phyloP scores from a whole-genome alignment of 2,888 invertebrate species.

The Nemoura dubitans region DNA sequence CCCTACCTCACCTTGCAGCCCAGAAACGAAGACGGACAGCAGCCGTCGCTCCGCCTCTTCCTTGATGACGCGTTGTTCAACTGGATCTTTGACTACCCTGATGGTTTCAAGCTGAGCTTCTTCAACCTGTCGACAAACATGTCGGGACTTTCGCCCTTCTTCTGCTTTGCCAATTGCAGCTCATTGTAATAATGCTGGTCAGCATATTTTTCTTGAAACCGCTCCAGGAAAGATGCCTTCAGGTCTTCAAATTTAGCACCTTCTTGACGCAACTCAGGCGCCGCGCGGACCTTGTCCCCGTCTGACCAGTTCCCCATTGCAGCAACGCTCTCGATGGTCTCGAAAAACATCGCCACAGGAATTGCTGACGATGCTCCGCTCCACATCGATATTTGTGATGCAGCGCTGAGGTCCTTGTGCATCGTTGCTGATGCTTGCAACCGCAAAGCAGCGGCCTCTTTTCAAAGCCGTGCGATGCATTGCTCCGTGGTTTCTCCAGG shows the following conservation, averaged over 20 bases:
- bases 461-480: too few species aligned
- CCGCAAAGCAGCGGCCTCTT: too few species aligned
- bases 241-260: neutral
- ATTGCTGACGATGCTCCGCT: neutral
- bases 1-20: too few species aligned
- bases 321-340: too few species aligned
- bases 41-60: too few species aligned
- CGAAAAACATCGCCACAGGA: neutral
- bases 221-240: neutral
- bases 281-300: neutral
- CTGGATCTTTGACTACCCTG: neutral
- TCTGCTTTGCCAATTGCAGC: too few species aligned
- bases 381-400: neutral
- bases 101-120: neutral
- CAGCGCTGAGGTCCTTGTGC: neutral
- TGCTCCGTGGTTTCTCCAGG: too few species aligned
- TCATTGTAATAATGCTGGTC: too few species aligned
- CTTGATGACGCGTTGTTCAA: neutral
- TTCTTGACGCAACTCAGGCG: neutral
- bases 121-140: too few species aligned
- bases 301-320: slow-evolving; percentile 10
- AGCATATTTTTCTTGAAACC: too few species aligned
- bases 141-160: too few species aligned
- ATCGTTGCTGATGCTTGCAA: neutral
- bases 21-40: too few species aligned